Evolutionary conservation across 1,140 invertebrate genomes (phyloP).

Genomic region (Brachionus angularis): DNA sequence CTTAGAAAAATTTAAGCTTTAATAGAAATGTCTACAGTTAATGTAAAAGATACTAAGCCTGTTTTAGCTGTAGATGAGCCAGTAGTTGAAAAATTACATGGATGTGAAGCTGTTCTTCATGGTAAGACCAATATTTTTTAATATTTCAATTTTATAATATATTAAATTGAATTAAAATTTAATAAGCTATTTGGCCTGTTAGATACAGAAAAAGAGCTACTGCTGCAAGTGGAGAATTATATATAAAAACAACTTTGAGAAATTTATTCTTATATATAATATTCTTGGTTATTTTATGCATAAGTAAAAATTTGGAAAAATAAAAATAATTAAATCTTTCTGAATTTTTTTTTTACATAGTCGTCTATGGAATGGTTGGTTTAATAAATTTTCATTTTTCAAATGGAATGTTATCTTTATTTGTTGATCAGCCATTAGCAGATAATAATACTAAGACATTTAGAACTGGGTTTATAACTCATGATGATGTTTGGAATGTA

Average conservation of each 20-base stretch:
- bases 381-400: conserved; percentile 65
- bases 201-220: conserved; percentile 53
- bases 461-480: conserved; percentile 60
- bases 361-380: conserved; percentile 64
- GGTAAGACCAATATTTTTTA: background rate
- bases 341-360: conserved; percentile 50
- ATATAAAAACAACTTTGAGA: conserved; percentile 63
- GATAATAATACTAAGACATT: conserved; percentile 52
- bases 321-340: background rate
- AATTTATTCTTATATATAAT: conserved; percentile 63
- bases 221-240: conserved; percentile 59
- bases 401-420: conserved; percentile 63
- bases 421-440: conserved; percentile 54
- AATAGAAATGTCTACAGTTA: conserved; percentile 20
- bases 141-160: background rate
- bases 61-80: background rate
- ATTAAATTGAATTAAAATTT: background rate
- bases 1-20: background rate
- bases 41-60: conserved; percentile 22
- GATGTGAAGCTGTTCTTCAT: conserved; percentile 21
- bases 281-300: conserved; percentile 61
- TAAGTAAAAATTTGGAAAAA: background rate
- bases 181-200: conserved; percentile 32
- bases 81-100: background rate
- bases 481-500: conserved; percentile 65